Evolutionary conservation across 2,888 invertebrate species (phyloP).

Genomic region (Netelia inedita): DNA sequence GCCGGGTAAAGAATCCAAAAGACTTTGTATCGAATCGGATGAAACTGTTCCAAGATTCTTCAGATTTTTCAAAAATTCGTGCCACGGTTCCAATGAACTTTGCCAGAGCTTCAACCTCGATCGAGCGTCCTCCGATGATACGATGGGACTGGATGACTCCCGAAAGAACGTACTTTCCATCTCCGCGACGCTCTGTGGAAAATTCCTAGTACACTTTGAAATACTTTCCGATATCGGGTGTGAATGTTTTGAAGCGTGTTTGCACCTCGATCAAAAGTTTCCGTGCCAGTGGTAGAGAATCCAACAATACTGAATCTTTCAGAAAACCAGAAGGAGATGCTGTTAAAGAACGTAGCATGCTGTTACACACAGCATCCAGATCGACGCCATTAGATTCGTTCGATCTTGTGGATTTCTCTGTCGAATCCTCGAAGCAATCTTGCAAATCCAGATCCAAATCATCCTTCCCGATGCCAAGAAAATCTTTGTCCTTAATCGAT

Average conservation of each 20-base stretch:
- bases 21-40: constrained; percentile 68
- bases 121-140: constrained; percentile 37
- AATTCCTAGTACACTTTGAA: neutral
- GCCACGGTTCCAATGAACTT: constrained; percentile 77
- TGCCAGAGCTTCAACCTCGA: constrained; percentile 66
- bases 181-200: constrained; percentile 60
- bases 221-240: neutral
- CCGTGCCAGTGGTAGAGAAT: constrained; percentile 40
- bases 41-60: constrained; percentile 72
- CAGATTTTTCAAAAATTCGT: constrained; percentile 75
- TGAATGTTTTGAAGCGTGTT: neutral
- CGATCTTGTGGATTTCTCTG: neutral
- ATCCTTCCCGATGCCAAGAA: neutral
- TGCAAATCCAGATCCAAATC: constrained; percentile 10
- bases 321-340: constrained; percentile 21
- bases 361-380: constrained; percentile 42
- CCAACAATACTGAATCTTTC: constrained; percentile 25
- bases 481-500: neutral
- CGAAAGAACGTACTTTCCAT: constrained; percentile 50
- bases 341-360: constrained; percentile 46
- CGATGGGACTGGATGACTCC: constrained; percentile 27
- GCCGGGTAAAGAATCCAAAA: constrained; percentile 74
- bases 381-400: constrained; percentile 11
- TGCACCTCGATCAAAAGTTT: constrained; percentile 56
- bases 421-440: constrained; percentile 10